Percentiles rank a stretch among this genome's conserved stretches.
Conservation (phyloP, 2,888 invertebrate species). For the Philereme vetulata region DNA sequence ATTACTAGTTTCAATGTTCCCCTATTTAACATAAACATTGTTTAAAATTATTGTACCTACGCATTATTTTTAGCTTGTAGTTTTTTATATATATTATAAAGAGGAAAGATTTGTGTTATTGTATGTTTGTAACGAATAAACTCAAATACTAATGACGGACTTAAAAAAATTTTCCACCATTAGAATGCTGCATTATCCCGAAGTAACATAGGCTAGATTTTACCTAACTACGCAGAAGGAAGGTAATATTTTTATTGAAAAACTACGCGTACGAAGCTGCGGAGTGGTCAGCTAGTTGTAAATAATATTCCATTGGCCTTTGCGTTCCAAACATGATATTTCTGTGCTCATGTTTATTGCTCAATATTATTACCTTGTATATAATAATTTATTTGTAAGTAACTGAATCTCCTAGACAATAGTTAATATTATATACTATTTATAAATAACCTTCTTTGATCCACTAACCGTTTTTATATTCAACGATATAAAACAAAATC, state of each 20-base stretch:
- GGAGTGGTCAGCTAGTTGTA: not conserved
- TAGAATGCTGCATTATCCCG: no score
- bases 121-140: no score
- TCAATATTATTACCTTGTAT: not conserved
- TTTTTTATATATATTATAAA: constrained; percentile 2
- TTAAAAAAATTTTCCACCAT: no score
- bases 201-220: no score
- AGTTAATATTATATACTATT: not conserved
- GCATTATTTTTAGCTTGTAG: constrained; percentile 16
- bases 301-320: not conserved
- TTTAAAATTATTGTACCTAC: constrained; percentile 15
- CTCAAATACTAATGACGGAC: no score
- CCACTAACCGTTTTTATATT: no score
- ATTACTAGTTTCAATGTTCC: not conserved
- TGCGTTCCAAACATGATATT: not conserved
- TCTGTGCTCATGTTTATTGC: not conserved
- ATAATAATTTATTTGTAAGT: not conserved
- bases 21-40: not conserved
- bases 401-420: not conserved
- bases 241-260: no score
- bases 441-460: no score
- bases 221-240: no score
- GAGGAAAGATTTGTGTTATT: no score
- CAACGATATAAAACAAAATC: not conserved
- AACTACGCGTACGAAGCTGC: no score